phyloP scores from a whole-genome alignment of 2,113 vertebrate species.

The Hemiscyllium ocellatum region DNA sequence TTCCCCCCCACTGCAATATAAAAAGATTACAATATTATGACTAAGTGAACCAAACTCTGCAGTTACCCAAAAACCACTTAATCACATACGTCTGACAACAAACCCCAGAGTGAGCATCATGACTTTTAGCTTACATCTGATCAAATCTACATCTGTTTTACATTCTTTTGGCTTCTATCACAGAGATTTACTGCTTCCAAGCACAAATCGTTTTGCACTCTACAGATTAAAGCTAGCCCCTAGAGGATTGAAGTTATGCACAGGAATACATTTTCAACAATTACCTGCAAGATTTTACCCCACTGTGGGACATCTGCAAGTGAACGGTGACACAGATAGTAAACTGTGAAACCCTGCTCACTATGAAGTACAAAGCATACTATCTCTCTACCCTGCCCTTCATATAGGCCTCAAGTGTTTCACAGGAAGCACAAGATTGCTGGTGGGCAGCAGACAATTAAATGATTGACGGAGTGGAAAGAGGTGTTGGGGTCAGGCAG shows the following conservation, averaged over 20 bases:
- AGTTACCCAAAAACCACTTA: conserved; percentile 15
- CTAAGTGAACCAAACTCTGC: neutral
- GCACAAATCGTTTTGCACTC: conserved; percentile 22
- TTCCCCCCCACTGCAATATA: neutral
- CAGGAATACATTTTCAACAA: neutral
- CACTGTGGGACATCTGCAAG: neutral
- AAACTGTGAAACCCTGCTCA: neutral
- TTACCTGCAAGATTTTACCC: neutral
- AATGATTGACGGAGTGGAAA: neutral
- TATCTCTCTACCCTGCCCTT: neutral
- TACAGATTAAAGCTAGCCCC: neutral
- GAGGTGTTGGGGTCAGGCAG: neutral
- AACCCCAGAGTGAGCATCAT: conserved; percentile 37
- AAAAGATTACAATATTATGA: neutral
- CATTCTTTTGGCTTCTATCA: conserved; percentile 33
- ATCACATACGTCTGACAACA: conserved; percentile 39
- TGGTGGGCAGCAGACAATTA: neutral
- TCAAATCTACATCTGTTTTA: conserved; percentile 44
- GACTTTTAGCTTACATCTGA: conserved; percentile 35
- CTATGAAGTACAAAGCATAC: neutral
- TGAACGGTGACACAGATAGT: neutral
- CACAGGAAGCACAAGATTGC: neutral
- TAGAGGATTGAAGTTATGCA: neutral
- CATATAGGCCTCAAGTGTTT: neutral
- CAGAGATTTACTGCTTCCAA: conserved; percentile 24